A percentile compares a stretch with the other conserved stretches of the same genome.
These are phyloP conservation scores for Micrastur ruficollis DNA, from an alignment of 2,797 vertebrate genomes.

Conservation along the genomic window DNA sequence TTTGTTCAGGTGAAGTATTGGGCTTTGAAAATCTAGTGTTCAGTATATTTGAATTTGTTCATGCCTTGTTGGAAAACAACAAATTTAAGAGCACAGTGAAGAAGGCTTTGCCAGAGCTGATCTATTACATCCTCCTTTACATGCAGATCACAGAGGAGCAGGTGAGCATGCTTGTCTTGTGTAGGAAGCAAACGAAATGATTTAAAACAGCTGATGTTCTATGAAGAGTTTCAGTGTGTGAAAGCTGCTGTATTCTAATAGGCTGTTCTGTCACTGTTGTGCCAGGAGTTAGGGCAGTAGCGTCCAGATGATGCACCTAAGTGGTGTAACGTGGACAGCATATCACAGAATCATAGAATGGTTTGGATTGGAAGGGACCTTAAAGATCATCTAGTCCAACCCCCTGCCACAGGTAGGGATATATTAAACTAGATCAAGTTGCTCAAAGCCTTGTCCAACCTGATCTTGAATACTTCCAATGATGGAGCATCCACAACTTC, in stretches of 20 bases:
- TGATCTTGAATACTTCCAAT: no score
- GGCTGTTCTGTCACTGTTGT: background rate
- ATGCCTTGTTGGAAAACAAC: slow-evolving; percentile 94
- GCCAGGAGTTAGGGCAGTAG: background rate
- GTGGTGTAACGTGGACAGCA: background rate
- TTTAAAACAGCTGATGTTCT: background rate
- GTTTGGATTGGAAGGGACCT: background rate
- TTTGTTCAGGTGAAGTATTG: slow-evolving; percentile 90
- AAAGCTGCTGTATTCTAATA: background rate
- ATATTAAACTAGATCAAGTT: no score
- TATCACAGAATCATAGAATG: background rate
- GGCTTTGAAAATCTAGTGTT: slow-evolving; percentile 99
- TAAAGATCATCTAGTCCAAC: no score
- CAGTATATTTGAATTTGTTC: slow-evolving; percentile 98
- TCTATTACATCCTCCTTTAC: slow-evolving; percentile 97
- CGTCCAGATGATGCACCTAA: background rate
- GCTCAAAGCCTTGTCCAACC: no score
- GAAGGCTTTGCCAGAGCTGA: slow-evolving; percentile 95
- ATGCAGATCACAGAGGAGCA: slow-evolving; percentile 99
- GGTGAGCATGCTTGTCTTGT: slow-evolving; percentile 73
- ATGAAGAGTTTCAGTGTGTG: background rate
- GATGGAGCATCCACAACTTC: background rate
- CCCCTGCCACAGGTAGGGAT: no score
- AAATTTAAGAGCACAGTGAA: slow-evolving; percentile 98
- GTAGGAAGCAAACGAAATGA: background rate